A percentile compares a stretch with the other conserved stretches of the same genome.
phyloP scores from a whole-genome alignment of 2,888 invertebrate species.

The Chloroclystis v-ata region DNA sequence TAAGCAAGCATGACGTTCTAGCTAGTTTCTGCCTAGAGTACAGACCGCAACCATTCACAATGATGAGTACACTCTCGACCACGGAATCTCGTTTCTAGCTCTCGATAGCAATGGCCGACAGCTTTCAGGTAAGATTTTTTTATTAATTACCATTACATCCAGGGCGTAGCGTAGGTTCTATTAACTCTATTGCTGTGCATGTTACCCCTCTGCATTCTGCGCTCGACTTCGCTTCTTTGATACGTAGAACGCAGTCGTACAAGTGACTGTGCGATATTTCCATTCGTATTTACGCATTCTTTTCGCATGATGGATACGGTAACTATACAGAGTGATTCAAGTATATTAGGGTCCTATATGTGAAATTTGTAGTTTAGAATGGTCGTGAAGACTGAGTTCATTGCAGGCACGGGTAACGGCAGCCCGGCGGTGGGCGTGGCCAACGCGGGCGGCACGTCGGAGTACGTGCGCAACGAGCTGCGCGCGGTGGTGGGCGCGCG shows the following conservation, averaged over 20 bases:
- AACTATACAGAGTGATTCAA: slow-evolving; percentile 18
- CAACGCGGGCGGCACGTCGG: slow-evolving; percentile 82
- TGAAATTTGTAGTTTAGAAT: background rate
- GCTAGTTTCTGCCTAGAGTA: slow-evolving; percentile 1
- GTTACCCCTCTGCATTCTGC: slow-evolving; percentile 26
- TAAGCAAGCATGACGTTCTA: background rate
- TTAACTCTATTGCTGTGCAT: slow-evolving; percentile 30
- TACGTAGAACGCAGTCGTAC: slow-evolving; percentile 25
- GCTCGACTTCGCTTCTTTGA: slow-evolving; percentile 31
- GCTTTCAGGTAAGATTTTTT: slow-evolving; percentile 11
- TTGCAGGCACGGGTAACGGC: slow-evolving; percentile 44
- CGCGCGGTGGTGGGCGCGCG: slow-evolving; percentile 92
- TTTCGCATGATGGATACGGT: slow-evolving; percentile 25
- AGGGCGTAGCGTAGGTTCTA: slow-evolving; percentile 12
- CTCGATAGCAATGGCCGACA: slow-evolving; percentile 1
- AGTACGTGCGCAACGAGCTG: slow-evolving; percentile 94
- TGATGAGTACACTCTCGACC: background rate
- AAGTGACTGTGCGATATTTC: slow-evolving; percentile 27
- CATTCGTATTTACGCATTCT: slow-evolving; percentile 23
- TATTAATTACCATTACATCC: slow-evolving; percentile 2
- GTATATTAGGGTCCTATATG: slow-evolving; percentile 8
- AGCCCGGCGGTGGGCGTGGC: slow-evolving; percentile 36
- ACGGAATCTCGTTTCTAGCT: slow-evolving; percentile 2
- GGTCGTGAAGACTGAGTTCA: slow-evolving; percentile 10
- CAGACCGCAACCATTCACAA: background rate